Evolutionary conservation across 2,797 vertebrate genomes (phyloP), one percentile per base, ranked within the genome.

Genomic region (Gadopsis marmoratus): DNA sequence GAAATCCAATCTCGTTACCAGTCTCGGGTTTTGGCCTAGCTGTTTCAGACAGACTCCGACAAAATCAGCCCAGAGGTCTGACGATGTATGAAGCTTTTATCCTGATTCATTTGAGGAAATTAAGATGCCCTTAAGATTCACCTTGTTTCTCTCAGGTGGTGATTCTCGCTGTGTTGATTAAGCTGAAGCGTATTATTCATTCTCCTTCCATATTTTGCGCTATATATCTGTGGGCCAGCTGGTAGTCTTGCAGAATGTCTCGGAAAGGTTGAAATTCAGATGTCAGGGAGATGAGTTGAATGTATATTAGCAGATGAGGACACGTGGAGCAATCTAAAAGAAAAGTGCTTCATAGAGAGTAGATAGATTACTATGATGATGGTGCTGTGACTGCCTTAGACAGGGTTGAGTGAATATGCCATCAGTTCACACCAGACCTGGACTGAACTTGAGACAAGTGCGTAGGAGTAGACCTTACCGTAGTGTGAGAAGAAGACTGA

Each of bases 181-280:
- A 56, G 50, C 51, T 55, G 2, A 62, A 62, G 66, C 16, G 0
- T 33, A 71, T 82, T 77, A 84, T 77, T 88, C 33, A 85, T 87
- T 83, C 76, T 69, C 17, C 17, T 19, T 72, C 37, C 21, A 63
- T 70, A 60, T 54, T 76, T 60, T 50, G 58, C 60, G 54, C 60
- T 1, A 39, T 66, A 78, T 53, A 68, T 85, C 56, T 75, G 45
- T 50, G 60, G 59, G 23, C 66, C 72, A 85, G 76, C 78, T 85
- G 83, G 74, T 62, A 14, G 48, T 81, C 78, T 65, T 74, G 39
- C 12, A 53, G 63, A 58, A 17, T 78, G 64, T 70, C 65, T 78
- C 1, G 17, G 37, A 87, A 73, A 87, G 68, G 82, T 72, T 90
- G 45, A 84, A 75, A 76, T 78, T 85, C 64, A 77, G 39, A 82